Percentiles rank a stretch among this genome's conserved stretches.
Conservation (phyloP, 2,113 vertebrate species). For the Acrocephalus kingi region DNA sequence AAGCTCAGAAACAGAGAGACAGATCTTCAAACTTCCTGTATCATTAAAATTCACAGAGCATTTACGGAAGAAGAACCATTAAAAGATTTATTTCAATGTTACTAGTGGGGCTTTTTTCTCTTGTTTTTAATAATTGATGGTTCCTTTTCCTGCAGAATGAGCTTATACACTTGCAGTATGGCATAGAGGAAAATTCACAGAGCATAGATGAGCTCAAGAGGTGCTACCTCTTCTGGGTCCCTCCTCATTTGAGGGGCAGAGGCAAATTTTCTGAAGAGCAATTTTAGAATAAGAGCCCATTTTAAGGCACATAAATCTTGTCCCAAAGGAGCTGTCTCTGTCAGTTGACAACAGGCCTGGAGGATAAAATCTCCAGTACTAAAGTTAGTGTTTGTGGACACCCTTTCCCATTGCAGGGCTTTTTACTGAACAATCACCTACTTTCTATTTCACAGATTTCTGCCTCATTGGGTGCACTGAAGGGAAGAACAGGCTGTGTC, state of each 20-base stretch:
- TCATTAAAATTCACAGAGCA: constrained; percentile 19
- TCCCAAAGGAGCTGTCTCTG: background rate
- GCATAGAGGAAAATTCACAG: background rate
- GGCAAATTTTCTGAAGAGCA: background rate
- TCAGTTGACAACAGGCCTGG: background rate
- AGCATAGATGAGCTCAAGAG: background rate
- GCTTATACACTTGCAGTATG: background rate
- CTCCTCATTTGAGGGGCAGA: background rate
- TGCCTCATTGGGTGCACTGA: background rate
- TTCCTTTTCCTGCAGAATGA: background rate
- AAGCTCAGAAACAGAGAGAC: background rate
- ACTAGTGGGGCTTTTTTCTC: background rate
- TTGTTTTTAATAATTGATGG: background rate
- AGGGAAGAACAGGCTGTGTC: background rate
- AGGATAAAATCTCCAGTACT: background rate
- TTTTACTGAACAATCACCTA: background rate
- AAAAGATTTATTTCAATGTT: background rate
- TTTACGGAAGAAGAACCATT: background rate
- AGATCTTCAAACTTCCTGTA: background rate
- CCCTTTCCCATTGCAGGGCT: background rate
- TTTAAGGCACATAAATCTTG: background rate
- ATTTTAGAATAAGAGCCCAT: background rate
- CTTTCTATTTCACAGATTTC: background rate
- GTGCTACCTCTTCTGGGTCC: background rate
- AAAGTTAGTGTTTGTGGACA: background rate